Evolutionary conservation across 2,113 vertebrate species (phyloP).

Genomic region (Mobula birostris): DNA sequence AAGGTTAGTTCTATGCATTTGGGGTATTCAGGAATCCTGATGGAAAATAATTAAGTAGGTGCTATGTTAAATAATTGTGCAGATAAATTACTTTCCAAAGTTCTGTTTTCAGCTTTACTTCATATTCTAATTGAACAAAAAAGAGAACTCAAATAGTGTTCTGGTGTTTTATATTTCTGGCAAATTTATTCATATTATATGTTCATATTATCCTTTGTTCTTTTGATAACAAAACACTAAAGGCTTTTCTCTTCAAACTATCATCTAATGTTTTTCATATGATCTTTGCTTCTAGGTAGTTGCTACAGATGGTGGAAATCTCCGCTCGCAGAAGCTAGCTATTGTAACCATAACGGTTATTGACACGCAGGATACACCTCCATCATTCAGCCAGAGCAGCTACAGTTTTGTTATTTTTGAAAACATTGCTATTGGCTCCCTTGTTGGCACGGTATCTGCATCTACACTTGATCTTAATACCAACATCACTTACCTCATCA

Average conservation of each 20-base stretch:
- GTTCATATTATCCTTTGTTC: not conserved
- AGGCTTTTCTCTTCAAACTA: not conserved
- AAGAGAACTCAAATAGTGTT: not conserved
- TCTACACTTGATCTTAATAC: constrained; percentile 83
- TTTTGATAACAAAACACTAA: not conserved
- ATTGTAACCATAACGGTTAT: constrained; percentile 89
- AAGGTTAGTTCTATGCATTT: not conserved
- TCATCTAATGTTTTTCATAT: not conserved
- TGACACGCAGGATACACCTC: constrained; percentile 91
- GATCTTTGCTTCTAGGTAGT: constrained; percentile 57
- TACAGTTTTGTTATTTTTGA: constrained; percentile 98
- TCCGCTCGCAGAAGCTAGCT: constrained; percentile 76
- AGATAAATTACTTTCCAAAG: not conserved
- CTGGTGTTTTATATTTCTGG: not conserved
- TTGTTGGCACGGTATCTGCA: constrained; percentile 82
- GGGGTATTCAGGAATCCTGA: not conserved
- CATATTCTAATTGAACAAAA: not conserved
- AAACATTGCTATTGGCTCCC: constrained; percentile 73
- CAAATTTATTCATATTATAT: not conserved
- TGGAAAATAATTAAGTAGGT: not conserved
- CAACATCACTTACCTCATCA: constrained; percentile 91
- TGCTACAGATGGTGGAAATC: constrained; percentile 77
- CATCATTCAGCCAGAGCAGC: constrained; percentile 72
- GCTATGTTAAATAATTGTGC: not conserved
- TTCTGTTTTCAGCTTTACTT: not conserved